A percentile compares a stretch with the other conserved stretches of the same genome.
phyloP scores from a whole-genome alignment of 2,113 vertebrate species.

The Neofelis nebulosa region DNA sequence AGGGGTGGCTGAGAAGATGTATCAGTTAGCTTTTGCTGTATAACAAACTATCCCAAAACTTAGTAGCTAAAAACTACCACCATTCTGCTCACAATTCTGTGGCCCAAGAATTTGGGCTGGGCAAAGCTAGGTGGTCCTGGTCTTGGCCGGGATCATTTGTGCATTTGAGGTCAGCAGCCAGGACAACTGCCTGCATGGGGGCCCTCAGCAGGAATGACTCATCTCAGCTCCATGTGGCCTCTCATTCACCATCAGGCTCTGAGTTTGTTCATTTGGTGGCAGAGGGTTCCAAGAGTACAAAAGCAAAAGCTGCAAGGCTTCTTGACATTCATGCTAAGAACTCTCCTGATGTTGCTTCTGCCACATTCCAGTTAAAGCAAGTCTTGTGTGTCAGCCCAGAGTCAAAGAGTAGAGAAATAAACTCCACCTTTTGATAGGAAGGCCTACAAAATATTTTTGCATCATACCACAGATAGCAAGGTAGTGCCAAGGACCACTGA shows the following conservation, averaged over 20 bases:
- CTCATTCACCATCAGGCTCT: background rate
- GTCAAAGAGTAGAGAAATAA: background rate
- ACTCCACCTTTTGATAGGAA: background rate
- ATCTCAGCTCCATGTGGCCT: background rate
- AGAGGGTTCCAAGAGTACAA: background rate
- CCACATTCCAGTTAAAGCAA: background rate
- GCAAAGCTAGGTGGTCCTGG: background rate
- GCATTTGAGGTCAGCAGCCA: background rate
- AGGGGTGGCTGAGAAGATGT: background rate
- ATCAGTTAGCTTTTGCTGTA: slow-evolving; percentile 27
- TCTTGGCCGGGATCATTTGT: background rate
- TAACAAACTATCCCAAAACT: background rate
- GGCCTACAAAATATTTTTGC: background rate
- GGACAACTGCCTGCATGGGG: background rate
- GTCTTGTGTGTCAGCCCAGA: background rate
- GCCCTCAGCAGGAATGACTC: background rate
- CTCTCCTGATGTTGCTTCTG: background rate
- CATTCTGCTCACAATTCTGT: background rate
- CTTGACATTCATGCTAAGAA: background rate
- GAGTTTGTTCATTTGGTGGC: background rate
- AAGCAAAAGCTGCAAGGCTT: background rate
- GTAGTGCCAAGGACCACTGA: slow-evolving; percentile 28
- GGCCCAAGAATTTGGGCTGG: background rate
- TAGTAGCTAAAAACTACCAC: background rate
- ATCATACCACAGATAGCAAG: background rate